Percentiles rank a stretch among this genome's conserved stretches.
Conservation (phyloP, 2,888 invertebrate genomes). For the Agriotes lineatus region DNA sequence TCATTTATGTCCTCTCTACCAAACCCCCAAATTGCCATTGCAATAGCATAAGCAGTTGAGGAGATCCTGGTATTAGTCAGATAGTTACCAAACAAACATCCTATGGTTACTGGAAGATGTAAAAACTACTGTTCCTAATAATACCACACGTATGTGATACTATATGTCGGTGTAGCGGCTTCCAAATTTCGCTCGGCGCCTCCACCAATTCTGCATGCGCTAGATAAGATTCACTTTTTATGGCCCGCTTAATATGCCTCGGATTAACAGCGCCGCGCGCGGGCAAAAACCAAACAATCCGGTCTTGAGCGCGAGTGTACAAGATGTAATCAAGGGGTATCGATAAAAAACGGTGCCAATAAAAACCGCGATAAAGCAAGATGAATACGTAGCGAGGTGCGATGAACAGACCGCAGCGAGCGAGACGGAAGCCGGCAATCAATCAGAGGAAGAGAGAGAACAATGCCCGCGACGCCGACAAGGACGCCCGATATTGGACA, state of each 20-base stretch:
- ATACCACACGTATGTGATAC: no score
- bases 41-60: no score
- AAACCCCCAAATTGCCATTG: no score
- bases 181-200: not conserved
- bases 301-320: slow-evolving; percentile 38
- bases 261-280: slow-evolving; percentile 16
- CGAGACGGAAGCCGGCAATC: slow-evolving; percentile 35
- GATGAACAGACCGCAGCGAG: slow-evolving; percentile 33
- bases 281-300: slow-evolving; percentile 36
- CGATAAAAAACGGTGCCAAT: slow-evolving; percentile 52
- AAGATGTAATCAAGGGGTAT: slow-evolving; percentile 52
- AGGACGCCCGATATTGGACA: slow-evolving; percentile 56
- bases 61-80: no score
- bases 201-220: not conserved
- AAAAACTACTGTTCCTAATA: no score
- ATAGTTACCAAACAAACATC: no score
- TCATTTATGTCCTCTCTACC: no score
- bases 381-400: slow-evolving; percentile 43
- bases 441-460: slow-evolving; percentile 37
- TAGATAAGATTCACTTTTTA: slow-evolving; percentile 22
- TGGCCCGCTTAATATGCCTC: slow-evolving; percentile 16
- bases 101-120: no score
- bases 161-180: not conserved
- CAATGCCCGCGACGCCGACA: slow-evolving; percentile 15
- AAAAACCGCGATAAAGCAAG: slow-evolving; percentile 49